Conservation (phyloP, 2,113 vertebrate genomes). For the Eolophus roseicapilla region DNA sequence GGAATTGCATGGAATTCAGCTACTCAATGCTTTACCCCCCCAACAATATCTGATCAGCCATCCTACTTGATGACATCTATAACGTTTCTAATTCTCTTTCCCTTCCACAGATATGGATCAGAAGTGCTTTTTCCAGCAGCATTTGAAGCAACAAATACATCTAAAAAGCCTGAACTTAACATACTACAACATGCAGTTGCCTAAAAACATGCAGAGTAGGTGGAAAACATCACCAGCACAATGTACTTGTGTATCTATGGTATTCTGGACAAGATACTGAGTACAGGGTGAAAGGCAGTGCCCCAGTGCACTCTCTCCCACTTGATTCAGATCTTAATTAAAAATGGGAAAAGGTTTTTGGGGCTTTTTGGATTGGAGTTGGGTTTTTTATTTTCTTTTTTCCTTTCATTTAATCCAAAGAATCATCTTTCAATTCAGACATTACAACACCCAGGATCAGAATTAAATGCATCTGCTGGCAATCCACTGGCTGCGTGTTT, state of each 20-base stretch:
- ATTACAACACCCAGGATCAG: background rate
- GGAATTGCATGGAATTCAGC: background rate
- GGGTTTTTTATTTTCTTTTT: background rate
- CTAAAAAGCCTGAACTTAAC: background rate
- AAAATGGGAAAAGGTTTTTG: background rate
- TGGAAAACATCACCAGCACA: background rate
- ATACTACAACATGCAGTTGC: background rate
- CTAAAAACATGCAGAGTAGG: background rate
- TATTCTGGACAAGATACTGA: background rate
- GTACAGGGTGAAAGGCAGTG: background rate
- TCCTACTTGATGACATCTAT: background rate
- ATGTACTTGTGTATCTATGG: background rate
- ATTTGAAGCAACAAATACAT: background rate
- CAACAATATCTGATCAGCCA: background rate
- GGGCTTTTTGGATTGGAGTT: background rate
- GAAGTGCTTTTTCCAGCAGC: background rate
- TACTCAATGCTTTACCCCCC: accelerated
- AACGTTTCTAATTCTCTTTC: background rate
- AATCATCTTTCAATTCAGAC: background rate
- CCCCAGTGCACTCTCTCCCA: background rate
- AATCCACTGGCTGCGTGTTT: background rate
- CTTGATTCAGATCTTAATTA: background rate
- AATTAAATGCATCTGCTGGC: background rate
- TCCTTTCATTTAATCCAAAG: background rate
- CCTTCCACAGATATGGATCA: background rate